Conservation (phyloP, 2,113 vertebrate species). For the Emydura subglobosa region DNA sequence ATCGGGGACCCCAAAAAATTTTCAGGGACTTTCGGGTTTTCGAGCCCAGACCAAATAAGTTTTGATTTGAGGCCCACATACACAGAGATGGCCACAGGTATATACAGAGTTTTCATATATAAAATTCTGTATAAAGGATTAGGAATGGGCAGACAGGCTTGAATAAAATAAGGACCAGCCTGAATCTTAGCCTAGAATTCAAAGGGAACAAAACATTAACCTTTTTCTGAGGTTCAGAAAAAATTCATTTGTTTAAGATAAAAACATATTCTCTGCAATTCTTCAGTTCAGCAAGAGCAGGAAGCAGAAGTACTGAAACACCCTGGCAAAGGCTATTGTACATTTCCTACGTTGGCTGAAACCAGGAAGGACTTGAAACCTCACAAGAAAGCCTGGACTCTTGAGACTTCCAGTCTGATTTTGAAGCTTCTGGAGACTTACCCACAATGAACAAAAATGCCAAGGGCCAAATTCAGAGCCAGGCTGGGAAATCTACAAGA, state of each 20-base stretch:
- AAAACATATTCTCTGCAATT: background rate
- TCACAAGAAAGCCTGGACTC: background rate
- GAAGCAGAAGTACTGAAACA: background rate
- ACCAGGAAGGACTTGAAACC: accelerated
- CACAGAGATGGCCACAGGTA: background rate
- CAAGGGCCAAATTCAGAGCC: constrained; percentile 4
- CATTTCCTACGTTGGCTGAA: constrained; percentile 40
- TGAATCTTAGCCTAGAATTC: background rate
- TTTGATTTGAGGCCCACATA: background rate
- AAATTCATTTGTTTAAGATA: constrained; percentile 20
- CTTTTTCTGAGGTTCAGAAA: constrained; percentile 27
- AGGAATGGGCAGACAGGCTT: background rate
- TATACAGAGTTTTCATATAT: background rate
- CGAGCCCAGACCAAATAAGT: background rate
- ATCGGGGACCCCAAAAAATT: background rate
- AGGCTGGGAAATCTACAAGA: background rate
- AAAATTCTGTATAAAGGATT: background rate
- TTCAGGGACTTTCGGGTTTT: background rate
- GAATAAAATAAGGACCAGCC: background rate
- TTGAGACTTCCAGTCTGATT: background rate
- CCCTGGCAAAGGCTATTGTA: constrained; percentile 35
- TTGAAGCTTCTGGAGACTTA: background rate
- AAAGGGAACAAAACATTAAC: background rate
- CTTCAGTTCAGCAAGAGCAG: constrained; percentile 26
- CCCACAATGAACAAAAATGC: background rate